Evolutionary conservation across 2,797 vertebrate species (phyloP).

Genomic region (Cynodonichthys magdalenae): DNA sequence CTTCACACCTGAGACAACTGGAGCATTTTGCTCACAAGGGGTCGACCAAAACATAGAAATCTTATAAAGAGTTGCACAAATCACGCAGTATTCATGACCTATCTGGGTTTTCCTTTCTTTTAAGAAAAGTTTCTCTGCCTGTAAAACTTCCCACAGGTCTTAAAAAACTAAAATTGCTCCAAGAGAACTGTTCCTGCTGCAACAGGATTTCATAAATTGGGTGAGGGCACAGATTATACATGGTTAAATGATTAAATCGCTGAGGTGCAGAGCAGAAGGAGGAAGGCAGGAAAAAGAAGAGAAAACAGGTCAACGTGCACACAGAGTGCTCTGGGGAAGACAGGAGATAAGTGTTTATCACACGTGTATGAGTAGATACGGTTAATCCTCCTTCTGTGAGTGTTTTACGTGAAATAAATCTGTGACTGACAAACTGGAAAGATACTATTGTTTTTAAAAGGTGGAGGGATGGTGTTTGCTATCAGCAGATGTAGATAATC

Average conservation of each 20-base stretch:
- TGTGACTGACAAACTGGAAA: constrained; percentile 76
- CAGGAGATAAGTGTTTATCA: constrained; percentile 79
- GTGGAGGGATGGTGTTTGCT: constrained; percentile 49
- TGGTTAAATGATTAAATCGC: constrained; percentile 72
- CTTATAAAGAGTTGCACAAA: too few relatives aligned
- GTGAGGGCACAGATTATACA: constrained; percentile 66
- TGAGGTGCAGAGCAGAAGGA: constrained; percentile 57
- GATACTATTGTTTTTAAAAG: constrained; percentile 73
- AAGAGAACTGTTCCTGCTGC: constrained; percentile 27
- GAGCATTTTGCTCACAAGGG: too few relatives aligned
- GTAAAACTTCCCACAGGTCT: constrained; percentile 43
- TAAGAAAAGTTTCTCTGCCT: too few relatives aligned
- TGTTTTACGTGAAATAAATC: constrained; percentile 72
- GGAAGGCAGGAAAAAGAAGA: constrained; percentile 18
- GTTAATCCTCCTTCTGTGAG: constrained; percentile 76
- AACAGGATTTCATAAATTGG: constrained; percentile 59
- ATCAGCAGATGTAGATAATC: constrained; percentile 66
- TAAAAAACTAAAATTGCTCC: constrained; percentile 1
- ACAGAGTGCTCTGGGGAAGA: constrained; percentile 67
- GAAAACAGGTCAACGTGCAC: constrained; percentile 75
- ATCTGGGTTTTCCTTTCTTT: too few relatives aligned
- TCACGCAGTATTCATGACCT: too few relatives aligned
- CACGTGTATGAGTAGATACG: constrained; percentile 74
- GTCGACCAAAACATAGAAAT: too few relatives aligned
- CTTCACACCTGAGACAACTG: too few relatives aligned